These are phyloP conservation scores for Lacerta agilis DNA, from an alignment of 2,797 vertebrate species.

Conservation along the genomic window DNA sequence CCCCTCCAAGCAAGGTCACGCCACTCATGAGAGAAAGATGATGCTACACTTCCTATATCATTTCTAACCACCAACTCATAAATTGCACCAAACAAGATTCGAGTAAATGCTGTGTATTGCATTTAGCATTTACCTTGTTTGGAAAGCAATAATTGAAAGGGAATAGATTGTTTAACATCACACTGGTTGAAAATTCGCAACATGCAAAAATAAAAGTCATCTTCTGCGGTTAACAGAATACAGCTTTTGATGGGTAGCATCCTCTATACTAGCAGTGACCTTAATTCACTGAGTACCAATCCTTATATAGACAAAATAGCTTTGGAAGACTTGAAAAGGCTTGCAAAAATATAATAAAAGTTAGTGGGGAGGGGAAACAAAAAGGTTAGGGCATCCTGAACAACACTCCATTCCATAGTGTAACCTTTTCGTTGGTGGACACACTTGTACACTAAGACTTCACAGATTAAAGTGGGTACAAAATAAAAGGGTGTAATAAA, in stretches of 20 bases:
- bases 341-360: neutral
- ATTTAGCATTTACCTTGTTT: neutral
- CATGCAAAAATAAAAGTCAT: neutral
- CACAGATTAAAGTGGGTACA: neutral
- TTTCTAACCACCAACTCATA: constrained; percentile 8
- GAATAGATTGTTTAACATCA: neutral
- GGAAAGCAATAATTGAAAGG: neutral
- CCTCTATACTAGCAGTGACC: neutral
- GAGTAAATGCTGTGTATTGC: neutral
- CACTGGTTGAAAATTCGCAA: neutral
- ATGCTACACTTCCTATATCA: neutral
- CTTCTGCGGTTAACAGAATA: neutral
- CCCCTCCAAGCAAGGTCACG: constrained; percentile 19
- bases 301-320: neutral
- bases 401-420: neutral
- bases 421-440: neutral
- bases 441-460: neutral
- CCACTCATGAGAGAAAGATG: constrained; percentile 34
- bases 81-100: constrained; percentile 16
- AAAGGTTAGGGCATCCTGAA: neutral
- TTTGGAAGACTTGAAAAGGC: neutral
- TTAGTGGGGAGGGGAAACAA: neutral
- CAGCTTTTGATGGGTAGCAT: neutral
- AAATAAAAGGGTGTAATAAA: neutral
- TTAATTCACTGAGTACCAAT: neutral